phyloP scores from a whole-genome alignment of 2,113 vertebrate genomes.

The Oostethus manadensis region DNA sequence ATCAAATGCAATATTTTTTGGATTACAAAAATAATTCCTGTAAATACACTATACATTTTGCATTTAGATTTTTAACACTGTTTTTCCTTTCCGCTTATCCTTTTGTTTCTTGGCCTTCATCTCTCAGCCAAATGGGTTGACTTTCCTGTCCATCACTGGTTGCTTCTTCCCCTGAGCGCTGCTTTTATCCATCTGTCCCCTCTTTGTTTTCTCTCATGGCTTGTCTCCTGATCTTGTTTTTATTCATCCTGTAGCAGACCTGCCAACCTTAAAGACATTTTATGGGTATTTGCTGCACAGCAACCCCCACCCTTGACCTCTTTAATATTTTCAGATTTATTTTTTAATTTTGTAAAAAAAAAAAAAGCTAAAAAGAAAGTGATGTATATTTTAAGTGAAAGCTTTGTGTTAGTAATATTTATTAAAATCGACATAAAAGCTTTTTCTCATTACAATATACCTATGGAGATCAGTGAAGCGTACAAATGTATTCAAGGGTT shows the following conservation, averaged over 20 bases:
- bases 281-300: too few relatives aligned
- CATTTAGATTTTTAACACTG: background rate
- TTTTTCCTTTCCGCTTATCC: background rate
- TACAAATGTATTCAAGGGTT: too few relatives aligned
- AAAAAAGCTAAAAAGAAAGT: too few relatives aligned
- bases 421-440: too few relatives aligned
- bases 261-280: background rate
- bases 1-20: background rate
- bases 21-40: background rate
- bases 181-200: conserved; percentile 37
- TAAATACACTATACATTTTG: background rate
- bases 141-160: conserved; percentile 35
- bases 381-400: too few relatives aligned
- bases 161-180: conserved; percentile 28
- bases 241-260: background rate
- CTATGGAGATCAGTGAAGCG: too few relatives aligned
- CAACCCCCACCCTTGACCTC: too few relatives aligned
- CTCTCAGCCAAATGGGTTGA: conserved; percentile 32
- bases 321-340: too few relatives aligned
- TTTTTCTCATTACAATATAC: too few relatives aligned
- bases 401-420: too few relatives aligned
- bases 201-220: conserved; percentile 23
- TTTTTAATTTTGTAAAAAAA: too few relatives aligned
- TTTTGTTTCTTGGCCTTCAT: conserved; percentile 17
- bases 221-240: conserved; percentile 10